A percentile compares a stretch with the other conserved stretches of the same genome.
Evolutionary conservation across 2,888 invertebrate species (phyloP).

Genomic region (Phanerotoma sp.): DNA sequence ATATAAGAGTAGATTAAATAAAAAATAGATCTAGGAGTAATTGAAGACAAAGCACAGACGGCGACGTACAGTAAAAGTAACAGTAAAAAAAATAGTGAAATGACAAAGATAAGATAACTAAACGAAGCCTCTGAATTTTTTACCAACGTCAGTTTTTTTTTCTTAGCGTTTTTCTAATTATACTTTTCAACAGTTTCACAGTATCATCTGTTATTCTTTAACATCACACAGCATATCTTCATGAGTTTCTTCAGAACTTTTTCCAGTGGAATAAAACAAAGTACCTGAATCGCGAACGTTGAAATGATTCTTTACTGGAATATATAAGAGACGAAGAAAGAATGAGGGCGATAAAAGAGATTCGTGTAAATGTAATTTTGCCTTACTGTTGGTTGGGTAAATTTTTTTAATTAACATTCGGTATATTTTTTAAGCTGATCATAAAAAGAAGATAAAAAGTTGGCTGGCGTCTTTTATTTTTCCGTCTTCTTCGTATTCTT

Average conservation of each 20-base stretch:
- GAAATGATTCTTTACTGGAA: neutral
- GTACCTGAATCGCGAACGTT: constrained; percentile 1
- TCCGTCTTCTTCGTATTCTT: constrained; percentile 4
- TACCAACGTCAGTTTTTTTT: neutral
- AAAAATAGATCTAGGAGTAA: too few species aligned
- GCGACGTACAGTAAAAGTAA: too few species aligned
- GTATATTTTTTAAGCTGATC: neutral
- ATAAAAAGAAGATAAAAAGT: too few species aligned
- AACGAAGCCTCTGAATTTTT: neutral
- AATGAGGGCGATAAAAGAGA: constrained; percentile 17
- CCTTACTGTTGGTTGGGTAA: neutral
- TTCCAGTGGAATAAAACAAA: constrained; percentile 28
- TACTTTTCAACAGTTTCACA: constrained; percentile 2
- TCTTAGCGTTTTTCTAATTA: neutral
- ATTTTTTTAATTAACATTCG: neutral
- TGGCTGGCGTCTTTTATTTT: too few species aligned
- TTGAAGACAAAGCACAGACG: too few species aligned
- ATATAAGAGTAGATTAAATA: too few species aligned
- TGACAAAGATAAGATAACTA: too few species aligned
- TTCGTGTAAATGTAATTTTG: constrained; percentile 15
- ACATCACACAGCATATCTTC: constrained; percentile 9
- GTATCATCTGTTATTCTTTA: constrained; percentile 1
- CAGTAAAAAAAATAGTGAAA: too few species aligned
- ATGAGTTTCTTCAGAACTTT: constrained; percentile 11
- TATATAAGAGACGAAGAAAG: constrained; percentile 12